These are phyloP conservation scores for Sinonovacula constricta DNA, from an alignment of 1,140 invertebrate genomes.

Conservation along the genomic window DNA sequence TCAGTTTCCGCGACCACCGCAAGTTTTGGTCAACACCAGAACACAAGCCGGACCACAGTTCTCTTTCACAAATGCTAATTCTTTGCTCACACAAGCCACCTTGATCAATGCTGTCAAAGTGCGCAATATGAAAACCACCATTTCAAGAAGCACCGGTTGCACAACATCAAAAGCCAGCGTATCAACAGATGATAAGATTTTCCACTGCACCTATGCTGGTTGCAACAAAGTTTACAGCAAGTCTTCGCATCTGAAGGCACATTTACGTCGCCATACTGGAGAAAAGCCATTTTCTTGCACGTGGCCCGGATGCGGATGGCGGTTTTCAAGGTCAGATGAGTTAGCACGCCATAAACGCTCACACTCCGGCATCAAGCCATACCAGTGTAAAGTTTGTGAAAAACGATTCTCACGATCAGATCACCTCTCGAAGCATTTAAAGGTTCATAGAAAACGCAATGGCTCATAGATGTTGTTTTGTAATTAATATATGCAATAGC, in stretches of 20 bases:
- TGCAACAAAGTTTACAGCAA: slow-evolving; percentile 91
- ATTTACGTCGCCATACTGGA: slow-evolving; percentile 94
- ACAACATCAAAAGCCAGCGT: slow-evolving; percentile 34
- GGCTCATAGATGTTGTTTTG: too few relatives aligned
- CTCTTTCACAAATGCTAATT: slow-evolving; percentile 52
- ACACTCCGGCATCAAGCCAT: slow-evolving; percentile 79
- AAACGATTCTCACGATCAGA: slow-evolving; percentile 86
- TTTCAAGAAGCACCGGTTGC: slow-evolving; percentile 23
- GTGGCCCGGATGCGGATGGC: slow-evolving; percentile 95
- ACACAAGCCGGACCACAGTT: slow-evolving; percentile 41
- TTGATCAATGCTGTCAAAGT: slow-evolving; percentile 58
- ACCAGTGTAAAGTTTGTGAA: slow-evolving; percentile 85
- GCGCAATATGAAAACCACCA: slow-evolving; percentile 53
- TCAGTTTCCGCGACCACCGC: slow-evolving; percentile 32
- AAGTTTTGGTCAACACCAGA: slow-evolving; percentile 14
- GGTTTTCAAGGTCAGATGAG: slow-evolving; percentile 96
- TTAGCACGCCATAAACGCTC: slow-evolving; percentile 87
- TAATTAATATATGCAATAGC: too few relatives aligned
- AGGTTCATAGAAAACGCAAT: slow-evolving; percentile 84
- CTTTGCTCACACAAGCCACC: slow-evolving; percentile 59
- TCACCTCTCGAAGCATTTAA: slow-evolving; percentile 85
- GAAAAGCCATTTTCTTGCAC: slow-evolving; percentile 96
- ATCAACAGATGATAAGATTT: slow-evolving; percentile 80
- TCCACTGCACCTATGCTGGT: slow-evolving; percentile 83
- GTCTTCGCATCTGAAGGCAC: slow-evolving; percentile 94